phyloP scores from a whole-genome alignment of 1,140 invertebrate genomes.

The Drosophila parabipectinata region DNA sequence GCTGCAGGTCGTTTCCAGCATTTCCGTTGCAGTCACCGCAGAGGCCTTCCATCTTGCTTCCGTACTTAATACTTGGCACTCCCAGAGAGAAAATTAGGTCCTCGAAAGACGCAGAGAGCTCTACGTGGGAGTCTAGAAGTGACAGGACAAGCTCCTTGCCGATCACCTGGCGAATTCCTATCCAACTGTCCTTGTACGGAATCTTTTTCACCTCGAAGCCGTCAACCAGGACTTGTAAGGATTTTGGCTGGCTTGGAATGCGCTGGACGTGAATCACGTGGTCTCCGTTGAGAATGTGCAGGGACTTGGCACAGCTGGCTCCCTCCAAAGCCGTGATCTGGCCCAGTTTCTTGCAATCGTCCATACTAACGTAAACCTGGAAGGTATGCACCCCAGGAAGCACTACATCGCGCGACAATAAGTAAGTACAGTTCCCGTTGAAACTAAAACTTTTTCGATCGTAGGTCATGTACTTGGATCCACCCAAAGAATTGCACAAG shows the following conservation, averaged over 20 bases:
- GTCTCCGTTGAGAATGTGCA: slow-evolving; percentile 87
- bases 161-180: slow-evolving; percentile 82
- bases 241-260: slow-evolving; percentile 50
- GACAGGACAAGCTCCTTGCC: slow-evolving; percentile 85
- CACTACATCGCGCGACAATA: slow-evolving; percentile 88
- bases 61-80: slow-evolving; percentile 90
- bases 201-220: slow-evolving; percentile 84
- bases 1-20: slow-evolving; percentile 86
- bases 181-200: slow-evolving; percentile 86
- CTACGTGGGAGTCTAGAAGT: slow-evolving; percentile 84
- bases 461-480: slow-evolving; percentile 90
- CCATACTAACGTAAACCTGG: slow-evolving; percentile 84
- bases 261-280: slow-evolving; percentile 87
- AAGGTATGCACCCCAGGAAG: slow-evolving; percentile 86
- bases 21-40: slow-evolving; percentile 91
- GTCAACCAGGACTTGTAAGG: slow-evolving; percentile 70
- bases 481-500: slow-evolving; percentile 89
- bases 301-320: slow-evolving; percentile 66
- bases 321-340: slow-evolving; percentile 36
- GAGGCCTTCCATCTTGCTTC: slow-evolving; percentile 89
- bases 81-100: slow-evolving; percentile 86
- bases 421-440: slow-evolving; percentile 91
- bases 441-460: slow-evolving; percentile 89
- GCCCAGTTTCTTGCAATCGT: slow-evolving; percentile 73
- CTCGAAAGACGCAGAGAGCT: slow-evolving; percentile 84